Percentiles rank a stretch among this genome's conserved stretches.
Conservation (phyloP, 1,140 invertebrate genomes). For the Tetramorium parvispinum region DNA sequence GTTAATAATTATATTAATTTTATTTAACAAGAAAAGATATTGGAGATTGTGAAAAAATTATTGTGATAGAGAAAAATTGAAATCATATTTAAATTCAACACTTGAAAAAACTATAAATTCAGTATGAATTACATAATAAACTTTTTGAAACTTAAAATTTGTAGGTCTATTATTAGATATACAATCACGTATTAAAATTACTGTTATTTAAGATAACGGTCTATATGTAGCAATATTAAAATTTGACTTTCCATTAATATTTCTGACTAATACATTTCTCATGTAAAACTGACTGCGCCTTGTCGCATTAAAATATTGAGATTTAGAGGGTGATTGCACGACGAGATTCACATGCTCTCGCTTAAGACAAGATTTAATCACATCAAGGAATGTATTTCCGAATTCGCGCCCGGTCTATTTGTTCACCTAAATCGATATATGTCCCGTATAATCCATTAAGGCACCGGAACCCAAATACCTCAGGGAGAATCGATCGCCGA, state of each 20-base stretch:
- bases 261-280: not conserved
- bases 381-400: not conserved
- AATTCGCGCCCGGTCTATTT: not conserved
- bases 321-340: not conserved
- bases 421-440: not conserved
- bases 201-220: not conserved
- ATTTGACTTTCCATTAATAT: not conserved
- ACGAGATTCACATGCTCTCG: not conserved
- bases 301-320: not conserved
- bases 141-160: too few relatives aligned
- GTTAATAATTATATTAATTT: too few relatives aligned
- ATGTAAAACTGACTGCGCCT: not conserved
- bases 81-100: too few relatives aligned
- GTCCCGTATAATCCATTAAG: conserved; percentile 43
- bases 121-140: too few relatives aligned
- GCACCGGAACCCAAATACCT: conserved; percentile 62
- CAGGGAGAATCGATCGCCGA: conserved; percentile 61
- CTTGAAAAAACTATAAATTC: too few relatives aligned
- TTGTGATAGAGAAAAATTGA: too few relatives aligned
- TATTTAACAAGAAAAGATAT: too few relatives aligned
- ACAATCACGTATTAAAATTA: not conserved
- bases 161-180: too few relatives aligned
- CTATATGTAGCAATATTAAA: not conserved
- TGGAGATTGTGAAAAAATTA: too few relatives aligned
- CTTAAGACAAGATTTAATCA: not conserved